Base-by-base conservation (phyloP, 2,888 invertebrate species). In the Eucriotettix oculatus region DNA sequence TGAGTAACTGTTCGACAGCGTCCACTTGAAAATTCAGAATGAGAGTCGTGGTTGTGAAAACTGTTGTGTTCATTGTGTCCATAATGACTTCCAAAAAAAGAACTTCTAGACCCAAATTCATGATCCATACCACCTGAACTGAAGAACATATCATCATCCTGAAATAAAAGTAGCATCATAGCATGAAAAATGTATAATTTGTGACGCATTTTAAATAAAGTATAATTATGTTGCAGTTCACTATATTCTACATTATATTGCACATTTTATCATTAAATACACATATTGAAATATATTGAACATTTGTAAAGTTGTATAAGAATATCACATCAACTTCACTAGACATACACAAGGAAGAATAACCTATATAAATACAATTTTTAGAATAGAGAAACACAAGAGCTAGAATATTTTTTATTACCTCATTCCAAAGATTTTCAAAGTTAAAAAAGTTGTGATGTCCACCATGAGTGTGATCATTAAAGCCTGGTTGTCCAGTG, bases 1-100 rank as follows among this genome's bases (percentile, higher is more conserved):
- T 70, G 67, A 1, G 70, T 71, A 14, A 71, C 69, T 9, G 70
- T 71, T 43, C 64, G 65, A 58, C 72, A 72, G 10, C 61, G 62
- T 43, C 63, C 60, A 1, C 64, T 63, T 54, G 60, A 59, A 29
- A 61, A 61, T 10, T 54, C 16, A 40, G 55, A 55, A 40, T 53
- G 55, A 16, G 16, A 41, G 9, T 52, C 55, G 29, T 59, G 59
- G 14, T 53, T 17, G 17, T 43, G 52, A 17, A 14, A 40, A n/a
- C 57, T 54, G 29, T n/a, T 40, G 10, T 58, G 52, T 1, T 54
- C 16, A 44, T 57, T 54, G 48, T 58, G 48, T 7, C 62, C 62
- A 62, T 57, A 65, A 59, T 66, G 66, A 57, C 63, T 61, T 16
- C 66, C 67, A 65, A 67, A 67, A 55, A 62, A 62, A 11, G 65